phyloP scores from a whole-genome alignment of 2,888 invertebrate species.

The Acrobasis consociella region DNA sequence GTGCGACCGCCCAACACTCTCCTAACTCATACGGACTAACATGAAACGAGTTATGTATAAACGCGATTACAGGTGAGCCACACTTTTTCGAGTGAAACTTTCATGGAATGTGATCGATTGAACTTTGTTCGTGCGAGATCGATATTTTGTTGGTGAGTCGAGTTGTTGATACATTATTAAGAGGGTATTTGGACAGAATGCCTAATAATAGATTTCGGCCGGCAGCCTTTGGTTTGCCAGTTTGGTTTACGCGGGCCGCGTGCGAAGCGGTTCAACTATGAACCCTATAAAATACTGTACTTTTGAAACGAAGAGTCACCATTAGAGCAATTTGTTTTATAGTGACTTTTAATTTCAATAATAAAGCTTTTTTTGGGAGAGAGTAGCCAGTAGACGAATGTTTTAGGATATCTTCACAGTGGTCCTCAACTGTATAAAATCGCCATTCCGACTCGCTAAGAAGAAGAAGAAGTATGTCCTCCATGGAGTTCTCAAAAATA shows the following conservation, averaged over 20 bases:
- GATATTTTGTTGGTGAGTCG: constrained; percentile 62
- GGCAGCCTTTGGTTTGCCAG: constrained; percentile 31
- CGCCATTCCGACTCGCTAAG: too few species aligned
- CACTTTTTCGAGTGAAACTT: constrained; percentile 56
- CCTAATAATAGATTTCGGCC: constrained; percentile 49
- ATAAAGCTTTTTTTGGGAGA: too few species aligned
- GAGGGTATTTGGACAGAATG: constrained; percentile 49
- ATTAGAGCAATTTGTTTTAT: too few species aligned
- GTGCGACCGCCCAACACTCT: constrained; percentile 37
- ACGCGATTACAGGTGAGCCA: constrained; percentile 59
- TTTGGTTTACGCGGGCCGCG: constrained; percentile 30
- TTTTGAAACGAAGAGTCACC: too few species aligned
- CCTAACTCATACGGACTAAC: constrained; percentile 45
- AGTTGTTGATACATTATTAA: constrained; percentile 59
- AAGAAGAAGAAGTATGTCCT: too few species aligned
- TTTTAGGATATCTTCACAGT: too few species aligned
- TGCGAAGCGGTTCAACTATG: constrained; percentile 25
- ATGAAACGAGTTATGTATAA: constrained; percentile 55
- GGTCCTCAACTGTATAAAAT: too few species aligned
- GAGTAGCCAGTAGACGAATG: too few species aligned
- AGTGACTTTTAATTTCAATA: too few species aligned
- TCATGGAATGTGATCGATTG: constrained; percentile 62
- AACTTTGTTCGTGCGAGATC: constrained; percentile 56
- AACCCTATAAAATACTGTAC: too few species aligned
- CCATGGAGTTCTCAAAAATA: too few species aligned